These are phyloP conservation scores for Mionectes macconnelli DNA, from an alignment of 2,113 vertebrate species.

Conservation along the genomic window DNA sequence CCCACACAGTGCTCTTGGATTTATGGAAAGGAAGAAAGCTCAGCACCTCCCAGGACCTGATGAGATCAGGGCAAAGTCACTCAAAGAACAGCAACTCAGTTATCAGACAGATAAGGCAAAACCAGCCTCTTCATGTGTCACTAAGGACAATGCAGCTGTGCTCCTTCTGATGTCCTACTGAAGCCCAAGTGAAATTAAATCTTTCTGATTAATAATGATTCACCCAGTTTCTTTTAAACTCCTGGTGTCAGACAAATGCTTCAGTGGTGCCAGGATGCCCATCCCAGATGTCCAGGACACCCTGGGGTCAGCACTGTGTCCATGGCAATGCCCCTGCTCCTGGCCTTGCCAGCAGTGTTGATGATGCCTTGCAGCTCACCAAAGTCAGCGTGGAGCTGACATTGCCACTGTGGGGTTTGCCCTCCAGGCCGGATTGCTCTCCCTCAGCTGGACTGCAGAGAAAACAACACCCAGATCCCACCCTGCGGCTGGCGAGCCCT, in stretches of 20 bases:
- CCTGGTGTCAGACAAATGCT: neutral
- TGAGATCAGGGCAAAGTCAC: neutral
- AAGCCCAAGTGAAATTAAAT: neutral
- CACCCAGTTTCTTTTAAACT: neutral
- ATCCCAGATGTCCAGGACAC: neutral
- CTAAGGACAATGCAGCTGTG: fast-evolving
- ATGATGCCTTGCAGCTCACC: neutral
- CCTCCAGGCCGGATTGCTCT: neutral
- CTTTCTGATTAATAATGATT: neutral
- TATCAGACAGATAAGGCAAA: neutral
- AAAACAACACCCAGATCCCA: neutral
- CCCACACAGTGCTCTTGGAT: neutral
- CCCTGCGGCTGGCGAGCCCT: neutral
- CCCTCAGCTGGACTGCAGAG: neutral
- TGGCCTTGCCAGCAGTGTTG: neutral
- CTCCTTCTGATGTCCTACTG: neutral
- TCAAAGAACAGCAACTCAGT: neutral
- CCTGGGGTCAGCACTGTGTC: neutral
- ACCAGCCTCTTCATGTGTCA: neutral
- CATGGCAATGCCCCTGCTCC: neutral
- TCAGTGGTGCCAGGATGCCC: neutral
- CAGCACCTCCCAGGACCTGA: neutral
- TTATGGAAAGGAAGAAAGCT: neutral
- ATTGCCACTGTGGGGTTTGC: neutral
- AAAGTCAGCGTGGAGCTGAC: neutral